Evolutionary conservation across 2,113 vertebrate genomes (phyloP).

Genomic region (Brachyhypopomus gauderio): DNA sequence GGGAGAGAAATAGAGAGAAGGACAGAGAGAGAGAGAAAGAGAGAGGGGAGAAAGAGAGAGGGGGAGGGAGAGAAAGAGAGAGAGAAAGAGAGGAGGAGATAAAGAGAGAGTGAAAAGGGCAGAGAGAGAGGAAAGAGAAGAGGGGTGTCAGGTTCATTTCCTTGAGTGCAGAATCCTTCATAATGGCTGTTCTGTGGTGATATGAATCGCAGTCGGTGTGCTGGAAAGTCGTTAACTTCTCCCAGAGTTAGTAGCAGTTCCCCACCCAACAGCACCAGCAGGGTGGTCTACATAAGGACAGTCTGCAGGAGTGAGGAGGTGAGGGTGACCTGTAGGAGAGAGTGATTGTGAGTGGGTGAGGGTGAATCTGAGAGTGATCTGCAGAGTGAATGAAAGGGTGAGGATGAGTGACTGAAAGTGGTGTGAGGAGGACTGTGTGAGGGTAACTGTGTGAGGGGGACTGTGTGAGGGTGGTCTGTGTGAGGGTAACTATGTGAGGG

Average conservation of each 20-base stretch:
- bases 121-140: not conserved
- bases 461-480: no score
- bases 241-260: not conserved
- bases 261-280: not conserved
- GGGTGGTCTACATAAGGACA: not conserved
- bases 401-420: no score
- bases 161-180: not conserved
- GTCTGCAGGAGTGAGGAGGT: no score
- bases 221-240: slow-evolving; percentile 8
- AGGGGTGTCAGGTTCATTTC: not conserved
- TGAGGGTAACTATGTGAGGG: no score
- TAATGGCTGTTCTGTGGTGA: slow-evolving; percentile 24
- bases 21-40: no score
- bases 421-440: no score
- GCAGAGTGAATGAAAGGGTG: no score
- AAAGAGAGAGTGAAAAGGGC: not conserved
- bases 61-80: not conserved
- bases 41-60: not conserved
- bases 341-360: no score
- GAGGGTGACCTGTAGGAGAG: no score
- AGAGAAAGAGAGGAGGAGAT: not conserved
- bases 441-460: no score
- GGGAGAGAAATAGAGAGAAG: no score
- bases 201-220: slow-evolving; percentile 12
- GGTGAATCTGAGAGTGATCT: no score